Percentiles rank a stretch among this genome's conserved stretches.
Evolutionary conservation across 2,113 vertebrate species (phyloP).

Genomic region (Murina feae): DNA sequence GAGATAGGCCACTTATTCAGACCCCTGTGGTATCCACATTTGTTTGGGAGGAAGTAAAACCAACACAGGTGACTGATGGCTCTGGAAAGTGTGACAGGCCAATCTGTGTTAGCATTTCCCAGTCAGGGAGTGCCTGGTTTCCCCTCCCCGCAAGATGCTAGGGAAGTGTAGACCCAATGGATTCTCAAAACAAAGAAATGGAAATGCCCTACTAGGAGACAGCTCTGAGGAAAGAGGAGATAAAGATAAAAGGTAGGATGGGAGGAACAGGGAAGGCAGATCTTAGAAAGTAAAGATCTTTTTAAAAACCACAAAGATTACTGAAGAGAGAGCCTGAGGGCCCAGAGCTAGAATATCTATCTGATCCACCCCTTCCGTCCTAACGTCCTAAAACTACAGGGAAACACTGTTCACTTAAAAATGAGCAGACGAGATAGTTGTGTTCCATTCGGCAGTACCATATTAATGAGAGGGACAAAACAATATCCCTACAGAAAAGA

Average conservation of each 20-base stretch:
- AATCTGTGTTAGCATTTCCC: not conserved
- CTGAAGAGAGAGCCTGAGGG: not conserved
- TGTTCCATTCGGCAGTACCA: not conserved
- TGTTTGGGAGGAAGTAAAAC: not conserved
- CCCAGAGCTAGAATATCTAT: not conserved
- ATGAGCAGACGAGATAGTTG: not conserved
- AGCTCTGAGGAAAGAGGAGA: not conserved
- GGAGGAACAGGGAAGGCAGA: not conserved
- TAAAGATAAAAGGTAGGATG: not conserved
- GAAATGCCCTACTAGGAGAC: not conserved
- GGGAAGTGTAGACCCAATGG: not conserved
- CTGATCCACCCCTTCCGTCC: not conserved
- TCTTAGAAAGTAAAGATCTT: not conserved
- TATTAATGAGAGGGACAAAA: not conserved
- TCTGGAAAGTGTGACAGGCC: not conserved
- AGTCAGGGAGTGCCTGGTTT: not conserved
- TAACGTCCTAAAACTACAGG: not conserved
- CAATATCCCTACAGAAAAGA: not conserved
- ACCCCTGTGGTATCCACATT: not conserved
- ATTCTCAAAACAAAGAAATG: not conserved
- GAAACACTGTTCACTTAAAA: not conserved
- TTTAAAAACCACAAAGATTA: not conserved
- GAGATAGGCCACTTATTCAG: not conserved
- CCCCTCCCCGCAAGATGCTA: too few relatives aligned
- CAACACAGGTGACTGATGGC: not conserved